These are phyloP conservation scores for Bactericera cockerelli DNA, from an alignment of 1,140 invertebrate genomes.

Conservation along the genomic window DNA sequence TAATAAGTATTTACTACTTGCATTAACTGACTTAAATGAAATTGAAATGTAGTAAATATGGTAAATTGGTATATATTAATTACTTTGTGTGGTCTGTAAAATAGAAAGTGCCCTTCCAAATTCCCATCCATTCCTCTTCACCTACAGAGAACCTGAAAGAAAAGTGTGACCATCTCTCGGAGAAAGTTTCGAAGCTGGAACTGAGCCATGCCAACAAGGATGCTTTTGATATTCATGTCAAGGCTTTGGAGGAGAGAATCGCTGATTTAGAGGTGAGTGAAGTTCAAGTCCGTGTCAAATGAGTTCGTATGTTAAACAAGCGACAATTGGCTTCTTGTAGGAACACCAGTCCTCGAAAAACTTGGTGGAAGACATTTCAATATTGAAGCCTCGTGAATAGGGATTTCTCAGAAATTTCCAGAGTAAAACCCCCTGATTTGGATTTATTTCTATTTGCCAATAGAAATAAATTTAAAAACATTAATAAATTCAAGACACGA, in stretches of 20 bases:
- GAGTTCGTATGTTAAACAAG: neutral
- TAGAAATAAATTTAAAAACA: too few relatives aligned
- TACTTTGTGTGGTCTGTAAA: too few relatives aligned
- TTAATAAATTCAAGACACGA: too few relatives aligned
- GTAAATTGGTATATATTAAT: too few relatives aligned
- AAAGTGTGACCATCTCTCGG: neutral
- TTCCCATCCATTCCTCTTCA: too few relatives aligned
- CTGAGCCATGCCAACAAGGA: neutral
- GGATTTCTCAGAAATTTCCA: too few relatives aligned
- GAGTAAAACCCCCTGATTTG: too few relatives aligned
- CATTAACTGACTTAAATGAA: too few relatives aligned
- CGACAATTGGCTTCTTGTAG: neutral
- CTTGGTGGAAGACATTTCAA: neutral
- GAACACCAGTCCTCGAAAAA: neutral
- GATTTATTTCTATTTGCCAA: too few relatives aligned
- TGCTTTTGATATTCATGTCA: neutral
- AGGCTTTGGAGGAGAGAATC: neutral
- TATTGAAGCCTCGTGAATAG: neutral
- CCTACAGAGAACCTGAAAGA: neutral
- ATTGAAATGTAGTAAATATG: too few relatives aligned
- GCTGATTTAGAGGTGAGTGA: slow-evolving; percentile 5
- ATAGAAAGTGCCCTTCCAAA: too few relatives aligned
- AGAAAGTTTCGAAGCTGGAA: neutral
- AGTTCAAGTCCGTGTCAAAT: neutral
- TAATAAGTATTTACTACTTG: too few relatives aligned